Evolutionary conservation across 2,888 invertebrate species (phyloP).

Genomic region (Blera fallax): DNA sequence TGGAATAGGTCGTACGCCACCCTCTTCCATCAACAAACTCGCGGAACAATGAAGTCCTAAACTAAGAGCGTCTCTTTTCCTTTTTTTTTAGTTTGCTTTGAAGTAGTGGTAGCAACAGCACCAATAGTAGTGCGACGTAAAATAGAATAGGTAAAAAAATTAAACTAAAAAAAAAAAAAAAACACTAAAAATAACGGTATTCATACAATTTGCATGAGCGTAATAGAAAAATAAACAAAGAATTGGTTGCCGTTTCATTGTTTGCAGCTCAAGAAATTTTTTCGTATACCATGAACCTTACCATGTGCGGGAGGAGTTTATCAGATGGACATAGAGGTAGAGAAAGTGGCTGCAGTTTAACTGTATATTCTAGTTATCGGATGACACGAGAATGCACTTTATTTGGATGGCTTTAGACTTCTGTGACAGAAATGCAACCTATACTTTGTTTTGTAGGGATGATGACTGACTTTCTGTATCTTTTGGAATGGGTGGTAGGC

Average conservation of each 20-base stretch:
- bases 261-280: neutral
- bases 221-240: slow-evolving; percentile 48
- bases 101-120: neutral
- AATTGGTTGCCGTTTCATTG: neutral
- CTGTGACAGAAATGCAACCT: neutral
- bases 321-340: neutral
- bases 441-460: too few species aligned
- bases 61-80: slow-evolving; percentile 20
- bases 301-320: neutral
- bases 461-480: too few species aligned
- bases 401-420: neutral
- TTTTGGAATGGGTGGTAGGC: too few species aligned
- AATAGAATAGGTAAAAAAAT: slow-evolving; percentile 8
- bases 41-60: slow-evolving; percentile 41
- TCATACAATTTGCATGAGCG: slow-evolving; percentile 32
- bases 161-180: neutral
- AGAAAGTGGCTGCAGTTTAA: neutral
- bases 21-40: neutral
- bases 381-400: slow-evolving; percentile 40
- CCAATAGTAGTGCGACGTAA: neutral
- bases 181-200: neutral
- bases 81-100: neutral
- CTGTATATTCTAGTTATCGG: slow-evolving; percentile 12
- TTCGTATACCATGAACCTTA: neutral
- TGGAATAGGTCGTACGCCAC: neutral